Base-by-base conservation (phyloP, 1,140 invertebrate species). In the Sitophilus oryzae region DNA sequence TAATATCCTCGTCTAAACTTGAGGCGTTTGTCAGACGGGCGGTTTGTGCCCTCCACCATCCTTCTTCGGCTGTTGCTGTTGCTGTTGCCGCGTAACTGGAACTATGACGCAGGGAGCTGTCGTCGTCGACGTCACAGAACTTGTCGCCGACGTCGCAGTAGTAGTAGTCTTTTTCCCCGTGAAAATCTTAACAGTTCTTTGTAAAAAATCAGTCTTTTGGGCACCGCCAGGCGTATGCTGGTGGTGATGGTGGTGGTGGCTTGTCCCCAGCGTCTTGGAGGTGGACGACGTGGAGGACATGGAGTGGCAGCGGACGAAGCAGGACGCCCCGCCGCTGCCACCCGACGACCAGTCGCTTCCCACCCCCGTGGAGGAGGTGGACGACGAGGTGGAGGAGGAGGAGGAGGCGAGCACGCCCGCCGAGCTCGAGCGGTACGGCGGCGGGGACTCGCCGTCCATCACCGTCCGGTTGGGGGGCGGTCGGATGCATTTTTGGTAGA, bases 381-480 rank as follows among this genome's bases (percentile, higher is more conserved):
- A n/a, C n/a, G n/a, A n/a, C 18, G 54, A 53, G 2, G 56, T 56
- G n/a, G 61, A 59, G 9, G 54, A 56, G 16, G 59, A 62, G 5
- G 61, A 55, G 8, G 63, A 64, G 57, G 62, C 70, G 54, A 76
- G 60, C 25, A 72, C 66, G 5, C 67, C 74, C 56, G 76, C 75
- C 53, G 77, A 82, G 67, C 74, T 77, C 41, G 80, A 82, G 56
- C 81, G 73, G 63, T 83, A 84, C 8, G 81, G 80, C 21, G 82
- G 82, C 43, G 81, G 81, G 57, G 79, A 80, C 61, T 83, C 81
- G 53, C 81, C 79, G 60, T 85, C 82, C 64, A 80, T 79, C 21
- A 85, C 79, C 30, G 83, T 86, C 63, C 81, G 77, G 63, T 87
- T 87, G 15, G 84, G 84, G 20, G 84, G 84, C 49, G 84, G 79